A percentile compares a stretch with the other conserved stretches of the same genome.
These are phyloP conservation scores for Ornithoptera priamus DNA, from an alignment of 2,888 invertebrate species.

Conservation along the genomic window DNA sequence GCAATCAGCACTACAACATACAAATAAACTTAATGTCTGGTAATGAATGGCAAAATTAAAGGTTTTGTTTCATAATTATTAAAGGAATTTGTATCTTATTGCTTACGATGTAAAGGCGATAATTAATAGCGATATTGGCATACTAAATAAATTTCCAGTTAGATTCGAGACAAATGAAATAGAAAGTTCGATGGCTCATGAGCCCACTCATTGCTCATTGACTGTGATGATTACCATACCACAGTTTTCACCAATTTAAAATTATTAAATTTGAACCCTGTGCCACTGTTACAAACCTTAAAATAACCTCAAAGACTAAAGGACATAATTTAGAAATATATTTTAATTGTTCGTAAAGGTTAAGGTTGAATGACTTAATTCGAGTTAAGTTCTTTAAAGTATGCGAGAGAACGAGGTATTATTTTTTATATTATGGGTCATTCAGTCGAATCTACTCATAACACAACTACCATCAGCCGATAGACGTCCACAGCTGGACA, in stretches of 20 bases:
- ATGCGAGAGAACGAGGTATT: background rate
- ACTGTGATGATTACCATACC: slow-evolving; percentile 25
- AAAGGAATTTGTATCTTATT: slow-evolving; percentile 35
- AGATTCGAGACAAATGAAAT: slow-evolving; percentile 55
- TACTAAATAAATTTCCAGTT: slow-evolving; percentile 35
- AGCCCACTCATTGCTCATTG: slow-evolving; percentile 50
- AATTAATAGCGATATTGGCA: slow-evolving; percentile 21
- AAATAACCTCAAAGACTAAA: background rate
- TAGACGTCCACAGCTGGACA: no score
- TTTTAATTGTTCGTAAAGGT: slow-evolving; percentile 12
- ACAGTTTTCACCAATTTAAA: slow-evolving; percentile 5
- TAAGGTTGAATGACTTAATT: background rate
- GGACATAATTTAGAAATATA: background rate
- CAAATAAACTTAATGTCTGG: slow-evolving; percentile 16
- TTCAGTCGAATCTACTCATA: no score
- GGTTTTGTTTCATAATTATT: background rate
- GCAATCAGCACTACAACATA: background rate
- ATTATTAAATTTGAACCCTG: background rate
- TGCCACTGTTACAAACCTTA: background rate
- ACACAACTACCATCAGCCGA: no score
- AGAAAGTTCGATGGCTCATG: slow-evolving; percentile 51
- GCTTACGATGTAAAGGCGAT: slow-evolving; percentile 20
- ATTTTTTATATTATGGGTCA: background rate
- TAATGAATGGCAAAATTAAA: slow-evolving; percentile 10
- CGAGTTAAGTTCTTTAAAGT: no score